Conservation (phyloP, 2,113 vertebrate species). For the Sphaerodactylus townsendi region DNA sequence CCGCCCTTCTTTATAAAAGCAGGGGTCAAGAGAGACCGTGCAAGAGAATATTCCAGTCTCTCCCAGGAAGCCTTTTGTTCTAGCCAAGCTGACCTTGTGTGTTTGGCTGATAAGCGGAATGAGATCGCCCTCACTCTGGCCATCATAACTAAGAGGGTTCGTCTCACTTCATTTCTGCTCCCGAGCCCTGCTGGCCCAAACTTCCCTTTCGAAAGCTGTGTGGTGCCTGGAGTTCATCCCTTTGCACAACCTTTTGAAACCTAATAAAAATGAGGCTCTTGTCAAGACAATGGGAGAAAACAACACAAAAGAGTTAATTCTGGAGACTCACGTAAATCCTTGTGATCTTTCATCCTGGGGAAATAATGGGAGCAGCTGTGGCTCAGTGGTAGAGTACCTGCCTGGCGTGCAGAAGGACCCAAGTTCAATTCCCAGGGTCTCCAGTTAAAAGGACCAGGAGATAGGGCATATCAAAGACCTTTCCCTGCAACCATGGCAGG, state of each 20-base stretch:
- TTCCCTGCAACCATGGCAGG: no score
- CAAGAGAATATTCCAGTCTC: background rate
- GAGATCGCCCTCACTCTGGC: background rate
- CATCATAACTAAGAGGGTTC: background rate
- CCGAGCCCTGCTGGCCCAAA: background rate
- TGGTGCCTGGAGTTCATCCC: background rate
- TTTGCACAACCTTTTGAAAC: background rate
- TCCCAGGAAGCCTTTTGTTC: background rate
- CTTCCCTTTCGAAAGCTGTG: background rate
- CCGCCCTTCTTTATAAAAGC: background rate
- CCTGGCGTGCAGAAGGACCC: background rate
- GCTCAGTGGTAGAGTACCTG: background rate
- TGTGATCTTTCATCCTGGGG: background rate
- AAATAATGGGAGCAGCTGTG: no score
- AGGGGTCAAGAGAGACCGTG: background rate
- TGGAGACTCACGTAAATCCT: background rate
- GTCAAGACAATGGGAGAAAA: background rate
- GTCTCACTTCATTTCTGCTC: background rate
- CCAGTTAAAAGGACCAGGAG: no score
- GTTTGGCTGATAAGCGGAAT: background rate
- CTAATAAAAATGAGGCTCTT: background rate
- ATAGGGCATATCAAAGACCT: no score
- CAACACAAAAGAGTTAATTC: background rate
- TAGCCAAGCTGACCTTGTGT: background rate
- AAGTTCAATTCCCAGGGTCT: no score